Evolutionary conservation across 1,140 invertebrate genomes (phyloP), one percentile per base, ranked within the genome.

Genomic region (Bradysia coprophila): DNA sequence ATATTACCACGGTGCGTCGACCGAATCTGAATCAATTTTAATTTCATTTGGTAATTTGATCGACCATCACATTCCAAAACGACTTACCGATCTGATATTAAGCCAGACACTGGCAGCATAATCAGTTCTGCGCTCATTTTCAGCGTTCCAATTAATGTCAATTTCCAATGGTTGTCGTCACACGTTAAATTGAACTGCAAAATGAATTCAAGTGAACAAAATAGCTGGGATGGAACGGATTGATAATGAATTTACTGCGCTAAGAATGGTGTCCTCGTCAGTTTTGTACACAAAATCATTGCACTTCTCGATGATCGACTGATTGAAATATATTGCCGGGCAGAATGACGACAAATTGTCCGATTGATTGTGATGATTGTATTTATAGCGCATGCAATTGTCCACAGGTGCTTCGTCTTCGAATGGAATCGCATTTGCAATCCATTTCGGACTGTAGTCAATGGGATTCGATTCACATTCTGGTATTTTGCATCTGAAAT

Each of bases 121-220:
- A 80, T 57, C 46, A 82, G 71, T 57, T 78, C 76, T 22, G 76
- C 78, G 32, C 77, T 54, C 51, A 75, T 80, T 53, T 80, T 78
- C 8, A 80, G 62, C 3, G 77, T 81, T 28, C 79, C 79, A 16
- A 81, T 71, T 43, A 81, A 52, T 0, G 76, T 71, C 31, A 78
- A 55, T 58, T 76, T 80, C n/a, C n/a, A n/a, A 78, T 38, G 13
- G 52, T 78, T 71, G 11, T 67, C 54, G 11, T 34, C 32, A 16
- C 32, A 34, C n/a, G n/a, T 13, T 5, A 34, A 15, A 3, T 34
- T 53, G 51, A 69, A 76, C 72, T 75, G 45, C n/a, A n/a, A n/a
- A 34, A 4, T 15, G 4, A 34, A 34, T 4, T 34, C n/a, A 34
- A 34, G 18, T 34, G 28, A 31, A 31, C n/a, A 31, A 9, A 9